phyloP scores from a whole-genome alignment of 2,888 invertebrate genomes.

The Choreutis nemorana region DNA sequence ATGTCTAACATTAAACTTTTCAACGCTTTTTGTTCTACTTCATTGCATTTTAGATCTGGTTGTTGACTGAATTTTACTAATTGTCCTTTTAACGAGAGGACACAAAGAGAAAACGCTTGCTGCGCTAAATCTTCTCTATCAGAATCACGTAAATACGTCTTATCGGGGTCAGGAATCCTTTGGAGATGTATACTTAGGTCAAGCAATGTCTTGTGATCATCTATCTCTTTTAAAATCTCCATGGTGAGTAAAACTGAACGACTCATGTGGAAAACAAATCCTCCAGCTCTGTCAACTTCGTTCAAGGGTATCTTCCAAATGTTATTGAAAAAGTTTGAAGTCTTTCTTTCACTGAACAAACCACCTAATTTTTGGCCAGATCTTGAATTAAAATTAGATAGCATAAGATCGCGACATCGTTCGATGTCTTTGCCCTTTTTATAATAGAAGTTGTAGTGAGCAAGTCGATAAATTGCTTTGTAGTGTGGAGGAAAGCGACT shows the following conservation, averaged over 20 bases:
- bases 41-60: conserved; percentile 48
- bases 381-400: conserved; percentile 73
- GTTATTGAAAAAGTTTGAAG: conserved; percentile 89
- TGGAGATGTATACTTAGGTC: conserved; percentile 82
- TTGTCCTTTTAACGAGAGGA: conserved; percentile 73
- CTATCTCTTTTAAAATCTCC: conserved; percentile 80
- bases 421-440: conserved; percentile 72
- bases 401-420: conserved; percentile 74
- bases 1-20: conserved; percentile 63
- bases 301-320: conserved; percentile 91
- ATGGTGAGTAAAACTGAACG: conserved; percentile 83
- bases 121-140: conserved; percentile 84
- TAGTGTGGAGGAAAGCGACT: conserved; percentile 90
- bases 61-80: conserved; percentile 62
- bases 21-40: conserved; percentile 52
- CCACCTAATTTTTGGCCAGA: conserved; percentile 76
- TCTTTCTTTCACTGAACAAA: conserved; percentile 85
- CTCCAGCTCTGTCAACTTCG: conserved; percentile 92
- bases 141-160: conserved; percentile 86
- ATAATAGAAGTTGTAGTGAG: conserved; percentile 82
- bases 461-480: conserved; percentile 89
- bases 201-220: conserved; percentile 81
- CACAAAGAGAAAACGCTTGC: conserved; percentile 78
- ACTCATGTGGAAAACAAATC: conserved; percentile 91
- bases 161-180: conserved; percentile 84